Evolutionary conservation across 92 coral and sea anemone genomes (phyloP).

Genomic region (Pocillopora meandrina): DNA sequence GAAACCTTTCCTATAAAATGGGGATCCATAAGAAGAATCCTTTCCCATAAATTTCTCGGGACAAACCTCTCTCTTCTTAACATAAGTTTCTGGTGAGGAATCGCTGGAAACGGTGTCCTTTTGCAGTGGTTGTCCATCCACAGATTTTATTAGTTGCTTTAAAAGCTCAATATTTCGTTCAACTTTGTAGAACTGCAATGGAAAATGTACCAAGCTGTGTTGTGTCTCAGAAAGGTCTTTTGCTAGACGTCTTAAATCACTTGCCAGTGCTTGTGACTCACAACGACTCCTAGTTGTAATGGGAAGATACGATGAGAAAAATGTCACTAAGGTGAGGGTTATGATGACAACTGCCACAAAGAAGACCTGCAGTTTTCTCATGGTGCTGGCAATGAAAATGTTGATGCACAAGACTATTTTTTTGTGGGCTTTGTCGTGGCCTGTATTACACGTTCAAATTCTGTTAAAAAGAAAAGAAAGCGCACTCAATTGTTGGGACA

Average conservation of each 20-base stretch:
- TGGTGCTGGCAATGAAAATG: too few species aligned
- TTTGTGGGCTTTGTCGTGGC: too few species aligned
- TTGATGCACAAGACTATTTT: too few species aligned
- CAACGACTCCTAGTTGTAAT: neutral
- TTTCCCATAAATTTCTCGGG: slow-evolving; percentile 87
- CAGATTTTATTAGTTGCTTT: slow-evolving; percentile 38
- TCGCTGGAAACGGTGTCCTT: neutral
- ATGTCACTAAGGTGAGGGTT: too few species aligned
- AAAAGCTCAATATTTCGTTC: slow-evolving; percentile 54
- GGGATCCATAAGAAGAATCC: slow-evolving; percentile 76
- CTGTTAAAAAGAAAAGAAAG: too few species aligned
- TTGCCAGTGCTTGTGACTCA: slow-evolving; percentile 35
- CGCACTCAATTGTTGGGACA: too few species aligned
- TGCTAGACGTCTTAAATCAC: slow-evolving; percentile 54
- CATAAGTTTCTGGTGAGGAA: neutral
- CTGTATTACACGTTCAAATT: too few species aligned
- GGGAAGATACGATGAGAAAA: slow-evolving; percentile 54
- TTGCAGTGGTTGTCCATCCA: slow-evolving; percentile 31
- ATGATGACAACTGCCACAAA: too few species aligned
- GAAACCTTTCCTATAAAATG: slow-evolving; percentile 89
- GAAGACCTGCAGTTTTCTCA: too few species aligned
- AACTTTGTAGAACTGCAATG: slow-evolving; percentile 56
- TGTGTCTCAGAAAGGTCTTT: slow-evolving; percentile 67
- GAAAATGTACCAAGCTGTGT: slow-evolving; percentile 37
- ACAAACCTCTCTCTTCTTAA: slow-evolving; percentile 67